phyloP scores from a whole-genome alignment of 2,888 invertebrate species.

The Hyles lineata region DNA sequence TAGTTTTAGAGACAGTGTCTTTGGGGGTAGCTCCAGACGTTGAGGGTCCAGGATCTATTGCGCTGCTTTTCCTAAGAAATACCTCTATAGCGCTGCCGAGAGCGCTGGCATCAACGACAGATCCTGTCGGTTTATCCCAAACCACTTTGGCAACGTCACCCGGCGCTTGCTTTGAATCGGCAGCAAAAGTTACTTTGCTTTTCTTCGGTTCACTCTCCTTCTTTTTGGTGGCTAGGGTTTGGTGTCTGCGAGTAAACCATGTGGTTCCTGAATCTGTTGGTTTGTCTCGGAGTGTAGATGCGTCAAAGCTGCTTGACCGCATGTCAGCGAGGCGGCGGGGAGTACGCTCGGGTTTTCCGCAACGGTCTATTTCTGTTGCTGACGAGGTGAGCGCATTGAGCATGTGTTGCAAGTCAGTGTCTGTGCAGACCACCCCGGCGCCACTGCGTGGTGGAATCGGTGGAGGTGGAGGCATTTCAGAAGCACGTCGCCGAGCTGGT shows the following conservation, averaged over 20 bases:
- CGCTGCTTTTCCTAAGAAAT: conserved; percentile 87
- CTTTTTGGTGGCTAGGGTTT: conserved; percentile 88
- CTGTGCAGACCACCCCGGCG: conserved; percentile 91
- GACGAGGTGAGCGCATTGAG: conserved; percentile 92
- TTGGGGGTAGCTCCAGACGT: conserved; percentile 59
- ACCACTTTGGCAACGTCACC: conserved; percentile 87
- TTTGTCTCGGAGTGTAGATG: conserved; percentile 87
- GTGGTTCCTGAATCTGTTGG: conserved; percentile 83
- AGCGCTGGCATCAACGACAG: conserved; percentile 91
- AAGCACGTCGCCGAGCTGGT: conserved; percentile 87
- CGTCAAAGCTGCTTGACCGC: conserved; percentile 94
- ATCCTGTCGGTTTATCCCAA: conserved; percentile 91
- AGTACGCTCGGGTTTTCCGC: conserved; percentile 86
- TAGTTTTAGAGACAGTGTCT: conserved; percentile 56
- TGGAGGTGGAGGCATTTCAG: conserved; percentile 88
- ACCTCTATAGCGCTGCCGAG: conserved; percentile 94
- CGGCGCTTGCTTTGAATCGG: conserved; percentile 85
- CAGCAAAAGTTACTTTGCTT: conserved; percentile 85
- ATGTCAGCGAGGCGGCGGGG: conserved; percentile 87
- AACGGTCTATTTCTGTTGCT: conserved; percentile 91
- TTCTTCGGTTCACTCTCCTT: conserved; percentile 81
- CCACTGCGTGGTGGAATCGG: conserved; percentile 73
- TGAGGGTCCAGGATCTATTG: conserved; percentile 72
- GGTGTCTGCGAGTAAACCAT: conserved; percentile 92
- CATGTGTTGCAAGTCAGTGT: conserved; percentile 92